These are phyloP conservation scores for Holothuria scabra DNA, from an alignment of 53 echinoderm and acorn worm species.

Conservation along the genomic window DNA sequence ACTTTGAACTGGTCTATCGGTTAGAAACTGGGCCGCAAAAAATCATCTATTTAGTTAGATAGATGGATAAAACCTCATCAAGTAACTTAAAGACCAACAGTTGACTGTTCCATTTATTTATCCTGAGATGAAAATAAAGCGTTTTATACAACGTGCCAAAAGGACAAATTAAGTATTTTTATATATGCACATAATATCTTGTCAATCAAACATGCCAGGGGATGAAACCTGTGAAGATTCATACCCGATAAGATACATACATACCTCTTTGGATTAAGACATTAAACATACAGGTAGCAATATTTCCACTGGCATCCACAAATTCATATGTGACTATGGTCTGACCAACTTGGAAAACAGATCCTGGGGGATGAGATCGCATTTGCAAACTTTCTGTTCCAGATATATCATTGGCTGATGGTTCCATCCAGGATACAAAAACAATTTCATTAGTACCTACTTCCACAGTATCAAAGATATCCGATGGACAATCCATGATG, in stretches of 20 bases:
- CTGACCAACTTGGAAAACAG: background rate
- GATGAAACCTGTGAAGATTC: background rate
- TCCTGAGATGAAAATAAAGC: too few relatives aligned
- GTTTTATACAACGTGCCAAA: too few relatives aligned
- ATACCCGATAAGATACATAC: background rate
- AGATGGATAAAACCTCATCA: too few relatives aligned
- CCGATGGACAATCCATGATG: constrained; percentile 24
- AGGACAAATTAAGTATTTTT: too few relatives aligned
- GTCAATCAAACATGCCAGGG: too few relatives aligned
- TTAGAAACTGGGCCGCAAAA: too few relatives aligned
- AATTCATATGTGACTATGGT: constrained; percentile 55
- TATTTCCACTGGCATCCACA: constrained; percentile 35
- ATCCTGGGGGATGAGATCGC: constrained; percentile 37
- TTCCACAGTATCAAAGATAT: constrained; percentile 47
- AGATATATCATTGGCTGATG: constrained; percentile 67
- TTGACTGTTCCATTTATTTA: too few relatives aligned
- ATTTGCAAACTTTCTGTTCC: background rate
- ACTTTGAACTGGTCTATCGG: too few relatives aligned
- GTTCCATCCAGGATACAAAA: constrained; percentile 60
- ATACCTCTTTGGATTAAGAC: constrained; percentile 46
- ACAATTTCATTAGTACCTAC: constrained; percentile 5
- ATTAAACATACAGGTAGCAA: constrained; percentile 36
- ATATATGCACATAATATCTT: background rate
- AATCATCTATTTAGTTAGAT: too few relatives aligned
- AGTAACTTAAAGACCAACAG: too few relatives aligned